Base-by-base conservation (phyloP, 2,888 invertebrate genomes). In the Gibbula magus region DNA sequence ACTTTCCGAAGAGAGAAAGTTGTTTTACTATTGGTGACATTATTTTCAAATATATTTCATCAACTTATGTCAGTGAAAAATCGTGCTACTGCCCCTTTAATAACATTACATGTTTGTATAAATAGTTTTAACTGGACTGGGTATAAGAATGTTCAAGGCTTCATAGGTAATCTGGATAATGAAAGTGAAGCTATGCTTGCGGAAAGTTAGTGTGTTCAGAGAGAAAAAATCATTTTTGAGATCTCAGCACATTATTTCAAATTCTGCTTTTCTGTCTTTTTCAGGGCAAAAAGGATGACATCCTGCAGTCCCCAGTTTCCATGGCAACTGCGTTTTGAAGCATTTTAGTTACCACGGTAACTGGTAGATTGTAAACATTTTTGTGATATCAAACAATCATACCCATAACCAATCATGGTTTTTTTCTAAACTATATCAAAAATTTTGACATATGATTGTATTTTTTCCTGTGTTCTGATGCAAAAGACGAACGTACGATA, bases 251-350 rank as follows among this genome's bases (percentile, higher is more conserved):
- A 8, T 10, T 32, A 29, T 67, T 18, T 29, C 2, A 32, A 25
- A 25, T n/a, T 67, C 29, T 29, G 13, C 73, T 45, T 75, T 75
- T 75, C 35, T 22, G 53, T 75, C 52, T 54, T 75, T 75, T 75
- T 54, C 75, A 81, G 74, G 82, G 82, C 10, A 82, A 82, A 74
- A 83, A 84, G 70, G 79, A 83, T 56, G 83, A 83, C 22, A 77
- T 83, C 53, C 78, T 84, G 16, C 83, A 84, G 81, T 83, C 82
- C 51, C 83, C 83, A 66, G 82, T 84, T 52, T 82, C 83, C 67
- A 84, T 84, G 84, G 83, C 83, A 51, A 76, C 84, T 20, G 83
- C 83, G n/a, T 84, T 83, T 80, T 84, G 79, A 82, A 70, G 70
- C 35, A 70, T 32, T 73, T 66, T 53, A 20, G 81, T 56, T 35